Percentiles rank a stretch among this genome's conserved stretches.
Evolutionary conservation across 2,888 invertebrate species (phyloP).

Genomic region (Hoplodrina blanda): DNA sequence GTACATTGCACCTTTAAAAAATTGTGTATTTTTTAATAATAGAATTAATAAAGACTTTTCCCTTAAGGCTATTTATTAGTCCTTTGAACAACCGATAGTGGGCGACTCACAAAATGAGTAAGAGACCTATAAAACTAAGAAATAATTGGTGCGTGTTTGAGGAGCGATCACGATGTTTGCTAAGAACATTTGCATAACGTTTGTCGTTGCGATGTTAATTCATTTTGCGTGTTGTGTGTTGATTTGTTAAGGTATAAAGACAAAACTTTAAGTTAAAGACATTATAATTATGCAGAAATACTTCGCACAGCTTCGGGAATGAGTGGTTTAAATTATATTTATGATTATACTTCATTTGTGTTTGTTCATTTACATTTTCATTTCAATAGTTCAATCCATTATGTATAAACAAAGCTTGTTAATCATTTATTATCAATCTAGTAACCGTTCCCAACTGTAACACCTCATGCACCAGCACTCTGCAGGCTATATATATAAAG

Average conservation of each 20-base stretch:
- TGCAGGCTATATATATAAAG: conserved; percentile 14
- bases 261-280: too few species aligned
- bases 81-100: neutral
- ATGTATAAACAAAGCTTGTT: neutral
- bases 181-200: neutral
- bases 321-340: too few species aligned
- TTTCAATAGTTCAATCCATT: too few species aligned
- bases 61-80: neutral
- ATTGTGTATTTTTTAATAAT: too few species aligned
- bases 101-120: neutral
- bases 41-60: neutral
- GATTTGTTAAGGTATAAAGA: too few species aligned
- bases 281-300: too few species aligned
- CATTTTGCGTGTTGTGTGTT: too few species aligned
- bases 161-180: neutral
- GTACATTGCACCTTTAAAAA: too few species aligned
- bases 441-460: neutral
- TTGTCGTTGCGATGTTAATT: too few species aligned
- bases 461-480: neutral
- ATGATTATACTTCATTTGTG: too few species aligned
- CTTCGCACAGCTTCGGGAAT: too few species aligned
- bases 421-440: conserved; percentile 3
- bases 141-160: neutral
- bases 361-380: too few species aligned
- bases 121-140: neutral